These are phyloP conservation scores for Hafferia zeledoni DNA, from an alignment of 2,797 vertebrate species.

Conservation along the genomic window DNA sequence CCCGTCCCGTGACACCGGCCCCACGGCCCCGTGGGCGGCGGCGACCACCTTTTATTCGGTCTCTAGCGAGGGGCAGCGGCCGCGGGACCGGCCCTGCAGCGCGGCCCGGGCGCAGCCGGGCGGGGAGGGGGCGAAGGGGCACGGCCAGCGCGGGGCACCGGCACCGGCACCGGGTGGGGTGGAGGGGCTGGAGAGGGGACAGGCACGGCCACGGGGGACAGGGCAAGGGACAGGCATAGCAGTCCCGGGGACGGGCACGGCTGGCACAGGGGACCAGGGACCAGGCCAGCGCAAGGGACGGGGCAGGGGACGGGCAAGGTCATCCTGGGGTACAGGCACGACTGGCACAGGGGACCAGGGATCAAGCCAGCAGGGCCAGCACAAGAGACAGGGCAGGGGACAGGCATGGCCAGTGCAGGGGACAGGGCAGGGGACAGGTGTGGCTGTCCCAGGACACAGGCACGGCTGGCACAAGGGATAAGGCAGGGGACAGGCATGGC, in stretches of 20 bases:
- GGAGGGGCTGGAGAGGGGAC: neutral
- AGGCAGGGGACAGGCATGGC: neutral
- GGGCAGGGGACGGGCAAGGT: neutral
- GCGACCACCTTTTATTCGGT: constrained; percentile 23
- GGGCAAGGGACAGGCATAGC: neutral
- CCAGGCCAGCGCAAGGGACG: neutral
- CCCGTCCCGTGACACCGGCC: neutral
- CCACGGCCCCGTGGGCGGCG: neutral
- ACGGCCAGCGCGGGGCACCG: neutral
- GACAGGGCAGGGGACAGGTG: neutral
- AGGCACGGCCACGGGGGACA: neutral
- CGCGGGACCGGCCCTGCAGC: neutral
- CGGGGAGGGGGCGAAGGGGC: neutral
- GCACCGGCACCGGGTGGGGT: neutral
- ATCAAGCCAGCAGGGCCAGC: neutral
- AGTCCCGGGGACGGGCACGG: neutral
- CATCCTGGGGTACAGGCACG: neutral
- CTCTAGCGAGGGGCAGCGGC: neutral
- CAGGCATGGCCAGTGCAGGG: neutral
- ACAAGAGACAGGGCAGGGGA: neutral
- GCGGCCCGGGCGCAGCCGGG: neutral
- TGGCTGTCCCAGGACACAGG: neutral
- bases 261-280: neutral
- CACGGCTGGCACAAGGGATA: neutral
- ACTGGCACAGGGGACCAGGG: neutral